phyloP scores from a whole-genome alignment of 2,113 vertebrate species.

The Gila orcuttii region DNA sequence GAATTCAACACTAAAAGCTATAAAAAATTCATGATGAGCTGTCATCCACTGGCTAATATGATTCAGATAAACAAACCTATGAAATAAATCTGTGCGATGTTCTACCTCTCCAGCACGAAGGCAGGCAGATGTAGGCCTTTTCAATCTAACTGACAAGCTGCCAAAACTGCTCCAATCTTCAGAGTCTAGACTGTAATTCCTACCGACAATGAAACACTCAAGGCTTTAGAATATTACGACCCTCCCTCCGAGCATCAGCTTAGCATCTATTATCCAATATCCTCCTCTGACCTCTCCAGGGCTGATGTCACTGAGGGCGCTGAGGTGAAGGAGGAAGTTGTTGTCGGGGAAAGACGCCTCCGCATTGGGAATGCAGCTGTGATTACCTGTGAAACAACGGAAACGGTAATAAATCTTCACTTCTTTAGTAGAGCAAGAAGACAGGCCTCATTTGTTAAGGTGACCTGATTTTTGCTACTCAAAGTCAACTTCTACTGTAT shows the following conservation, averaged over 20 bases:
- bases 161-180: conserved; percentile 67
- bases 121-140: conserved; percentile 62
- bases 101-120: conserved; percentile 57
- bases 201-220: conserved; percentile 61
- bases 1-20: neutral
- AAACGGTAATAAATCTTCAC: neutral
- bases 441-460: neutral
- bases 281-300: conserved; percentile 88
- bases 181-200: conserved; percentile 62
- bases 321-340: conserved; percentile 93
- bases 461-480: neutral
- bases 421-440: neutral
- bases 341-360: conserved; percentile 95
- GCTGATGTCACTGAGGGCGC: conserved; percentile 85
- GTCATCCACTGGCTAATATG: neutral
- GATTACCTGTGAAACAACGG: conserved; percentile 84
- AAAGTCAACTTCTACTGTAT: neutral
- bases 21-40: neutral
- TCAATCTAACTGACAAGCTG: conserved; percentile 71
- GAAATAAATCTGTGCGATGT: neutral
- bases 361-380: conserved; percentile 95
- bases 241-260: conserved; percentile 46
- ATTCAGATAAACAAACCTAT: conserved; percentile 6
- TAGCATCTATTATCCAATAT: conserved; percentile 56
- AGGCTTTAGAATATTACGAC: conserved; percentile 54